phyloP scores from a whole-genome alignment of 2,113 vertebrate genomes.

The Colinus virginianus region DNA sequence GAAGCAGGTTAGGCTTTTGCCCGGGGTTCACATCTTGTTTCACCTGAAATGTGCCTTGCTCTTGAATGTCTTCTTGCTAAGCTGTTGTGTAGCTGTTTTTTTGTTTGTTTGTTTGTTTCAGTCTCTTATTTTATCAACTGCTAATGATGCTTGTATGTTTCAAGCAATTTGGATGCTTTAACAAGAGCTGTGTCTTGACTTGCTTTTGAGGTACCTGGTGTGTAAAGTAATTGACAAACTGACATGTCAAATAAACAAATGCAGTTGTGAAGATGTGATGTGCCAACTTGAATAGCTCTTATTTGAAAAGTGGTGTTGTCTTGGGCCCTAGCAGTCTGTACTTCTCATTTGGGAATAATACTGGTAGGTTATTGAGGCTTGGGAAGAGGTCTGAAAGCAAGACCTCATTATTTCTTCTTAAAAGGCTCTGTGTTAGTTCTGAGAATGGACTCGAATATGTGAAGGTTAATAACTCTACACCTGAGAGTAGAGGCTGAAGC shows the following conservation, averaged over 20 bases:
- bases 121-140: background rate
- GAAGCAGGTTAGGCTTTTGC: too few relatives aligned
- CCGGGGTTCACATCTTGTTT: too few relatives aligned
- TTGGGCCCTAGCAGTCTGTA: background rate
- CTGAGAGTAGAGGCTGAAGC: background rate
- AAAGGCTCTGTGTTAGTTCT: background rate
- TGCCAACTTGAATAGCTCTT: background rate
- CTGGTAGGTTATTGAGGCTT: background rate
- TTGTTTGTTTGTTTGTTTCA: background rate
- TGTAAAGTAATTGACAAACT: slow-evolving; percentile 17
- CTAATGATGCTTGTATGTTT: background rate
- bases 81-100: too few relatives aligned
- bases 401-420: background rate
- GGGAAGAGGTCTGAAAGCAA: background rate
- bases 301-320: slow-evolving; percentile 6
- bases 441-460: background rate
- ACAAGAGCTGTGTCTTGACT: background rate
- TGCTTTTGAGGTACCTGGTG: background rate
- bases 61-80: too few relatives aligned
- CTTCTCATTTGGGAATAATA: background rate
- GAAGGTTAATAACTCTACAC: background rate
- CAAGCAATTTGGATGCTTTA: background rate
- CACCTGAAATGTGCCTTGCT: too few relatives aligned
- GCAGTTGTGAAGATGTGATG: background rate
- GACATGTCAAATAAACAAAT: background rate